phyloP scores from a whole-genome alignment of 2,888 invertebrate species.

The Andrena camellia region DNA sequence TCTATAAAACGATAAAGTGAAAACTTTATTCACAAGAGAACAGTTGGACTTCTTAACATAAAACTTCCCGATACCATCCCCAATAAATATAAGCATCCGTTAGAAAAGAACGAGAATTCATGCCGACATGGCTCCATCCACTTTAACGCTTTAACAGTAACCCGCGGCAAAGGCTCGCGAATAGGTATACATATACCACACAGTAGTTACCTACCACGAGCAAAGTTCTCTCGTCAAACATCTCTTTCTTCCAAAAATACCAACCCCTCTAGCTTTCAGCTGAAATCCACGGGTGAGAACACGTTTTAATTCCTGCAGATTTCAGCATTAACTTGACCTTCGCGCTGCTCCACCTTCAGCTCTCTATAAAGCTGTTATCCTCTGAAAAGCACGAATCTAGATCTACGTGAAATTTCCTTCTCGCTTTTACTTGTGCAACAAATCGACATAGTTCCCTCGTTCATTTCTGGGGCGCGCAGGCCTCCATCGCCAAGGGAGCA shows the following conservation, averaged over 20 bases:
- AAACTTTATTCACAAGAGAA: neutral
- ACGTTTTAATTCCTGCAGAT: neutral
- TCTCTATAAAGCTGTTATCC: neutral
- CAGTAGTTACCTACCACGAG: neutral
- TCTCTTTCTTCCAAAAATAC: slow-evolving; percentile 8
- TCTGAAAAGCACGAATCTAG: neutral
- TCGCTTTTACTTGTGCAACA: neutral
- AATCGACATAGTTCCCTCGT: neutral
- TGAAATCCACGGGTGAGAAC: neutral
- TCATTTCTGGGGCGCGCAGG: neutral
- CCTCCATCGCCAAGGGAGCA: neutral
- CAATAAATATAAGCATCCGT: neutral
- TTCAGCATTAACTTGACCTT: neutral
- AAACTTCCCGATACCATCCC: neutral
- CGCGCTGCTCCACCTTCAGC: neutral
- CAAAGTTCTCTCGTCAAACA: neutral
- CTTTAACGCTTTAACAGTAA: slow-evolving; percentile 58
- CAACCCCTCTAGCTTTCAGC: neutral
- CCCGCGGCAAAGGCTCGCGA: slow-evolving; percentile 55
- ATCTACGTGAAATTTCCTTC: neutral
- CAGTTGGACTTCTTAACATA: neutral
- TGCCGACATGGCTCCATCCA: neutral
- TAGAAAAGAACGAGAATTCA: neutral
- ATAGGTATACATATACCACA: slow-evolving; percentile 27
- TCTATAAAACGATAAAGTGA: slow-evolving; percentile 54